Evolutionary conservation across 2,888 invertebrate species (phyloP), one percentile per base, ranked within the genome.

Genomic region (Salpingus planirostris): DNA sequence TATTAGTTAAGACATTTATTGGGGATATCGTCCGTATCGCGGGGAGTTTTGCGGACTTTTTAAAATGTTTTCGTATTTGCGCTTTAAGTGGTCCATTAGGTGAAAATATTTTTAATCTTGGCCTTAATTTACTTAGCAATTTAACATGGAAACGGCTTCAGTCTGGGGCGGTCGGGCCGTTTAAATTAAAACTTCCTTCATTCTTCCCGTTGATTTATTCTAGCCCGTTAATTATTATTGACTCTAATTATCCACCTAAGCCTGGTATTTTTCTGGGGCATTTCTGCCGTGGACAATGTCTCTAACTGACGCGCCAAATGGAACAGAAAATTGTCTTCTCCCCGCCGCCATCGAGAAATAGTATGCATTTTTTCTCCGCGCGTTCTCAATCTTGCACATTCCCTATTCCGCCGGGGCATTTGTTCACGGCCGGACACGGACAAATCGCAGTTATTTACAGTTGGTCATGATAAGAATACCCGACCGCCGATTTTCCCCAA

Each of bases 271-370:
- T 53, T 47, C 40, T 35, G 38, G 29, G 25, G 28, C 26, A 21
- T 39, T 28, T 47, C 45, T 42, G 38, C 44, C 50, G 49, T 55
- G 56, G 57, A 55, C 57, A 55, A 43, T 43, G 51, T 34, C 42
- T 49, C 40, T 54, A 59, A 64, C 59, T 53, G 62, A 65, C 64
- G 60, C 53, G 59, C 52, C 55, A 64, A 66, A 66, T 66, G 65
- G 62, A 52, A 62, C 57, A 62, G 66, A 66, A 66, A 66, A 66
- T 66, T 66, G 65, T 65, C 65, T 63, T 57, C 53, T 53, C 50
- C n/a, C n/a, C 54, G 43, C 46, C 50, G 49, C 50, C 48, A 51
- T 52, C 56, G 49, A 52, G 55, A 57, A 58, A 60, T 58, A 49
- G 56, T 58, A 57, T 59, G 58, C 60, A 60, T 65, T 66, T 64